These are phyloP conservation scores for Nebria brevicollis DNA, from an alignment of 2,888 invertebrate genomes.

Conservation along the genomic window DNA sequence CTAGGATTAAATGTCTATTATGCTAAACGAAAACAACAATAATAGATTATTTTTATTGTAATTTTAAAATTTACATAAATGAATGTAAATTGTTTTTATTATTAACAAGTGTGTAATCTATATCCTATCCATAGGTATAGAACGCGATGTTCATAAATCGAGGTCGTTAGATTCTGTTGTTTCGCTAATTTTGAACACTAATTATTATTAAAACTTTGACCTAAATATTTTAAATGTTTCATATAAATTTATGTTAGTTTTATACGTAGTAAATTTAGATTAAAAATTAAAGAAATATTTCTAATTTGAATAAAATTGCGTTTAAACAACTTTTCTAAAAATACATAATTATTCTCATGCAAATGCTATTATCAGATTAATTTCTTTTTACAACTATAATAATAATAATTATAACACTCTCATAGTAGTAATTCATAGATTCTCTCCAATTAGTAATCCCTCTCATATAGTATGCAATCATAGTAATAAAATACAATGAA, in stretches of 20 bases:
- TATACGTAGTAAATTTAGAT: too few species aligned
- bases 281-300: too few species aligned
- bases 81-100: conserved; percentile 17
- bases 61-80: conserved; percentile 8
- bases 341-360: not conserved
- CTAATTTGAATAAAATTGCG: too few species aligned
- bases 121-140: not conserved
- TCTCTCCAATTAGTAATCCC: not conserved
- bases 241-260: too few species aligned
- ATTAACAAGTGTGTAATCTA: conserved; percentile 3
- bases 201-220: conserved; percentile 10
- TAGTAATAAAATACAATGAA: not conserved
- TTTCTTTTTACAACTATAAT: not conserved
- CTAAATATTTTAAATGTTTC: not conserved
- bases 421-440: not conserved
- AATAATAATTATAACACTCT: conserved; percentile 2
- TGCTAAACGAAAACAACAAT: not conserved
- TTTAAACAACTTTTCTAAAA: too few species aligned
- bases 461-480: not conserved
- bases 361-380: not conserved
- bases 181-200: not conserved
- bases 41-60: not conserved
- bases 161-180: conserved; percentile 3
- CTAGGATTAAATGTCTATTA: not conserved
- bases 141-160: not conserved